phyloP scores from a whole-genome alignment of 2,888 invertebrate genomes.

The Anarsia innoxiella region DNA sequence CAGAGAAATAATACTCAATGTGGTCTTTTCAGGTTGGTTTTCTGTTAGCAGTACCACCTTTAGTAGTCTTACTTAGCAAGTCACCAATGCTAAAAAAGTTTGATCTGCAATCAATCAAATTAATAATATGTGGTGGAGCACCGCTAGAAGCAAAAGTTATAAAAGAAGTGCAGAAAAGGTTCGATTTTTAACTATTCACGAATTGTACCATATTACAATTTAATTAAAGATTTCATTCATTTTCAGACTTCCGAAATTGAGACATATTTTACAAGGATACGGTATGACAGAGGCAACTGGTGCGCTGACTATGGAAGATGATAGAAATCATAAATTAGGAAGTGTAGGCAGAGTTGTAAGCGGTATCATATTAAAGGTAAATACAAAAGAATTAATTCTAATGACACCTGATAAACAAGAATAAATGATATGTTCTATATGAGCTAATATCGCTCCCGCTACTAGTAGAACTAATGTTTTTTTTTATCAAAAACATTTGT shows the following conservation, averaged over 20 bases:
- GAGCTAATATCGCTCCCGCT: background rate
- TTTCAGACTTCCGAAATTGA: slow-evolving; percentile 38
- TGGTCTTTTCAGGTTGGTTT: slow-evolving; percentile 28
- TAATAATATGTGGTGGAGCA: slow-evolving; percentile 44
- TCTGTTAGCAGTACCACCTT: slow-evolving; percentile 38
- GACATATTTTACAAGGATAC: slow-evolving; percentile 43
- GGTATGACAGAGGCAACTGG: slow-evolving; percentile 55
- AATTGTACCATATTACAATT: too few relatives aligned
- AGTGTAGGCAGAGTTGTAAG: slow-evolving; percentile 41
- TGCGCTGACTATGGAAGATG: slow-evolving; percentile 33
- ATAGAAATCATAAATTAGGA: slow-evolving; percentile 29
- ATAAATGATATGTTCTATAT: background rate
- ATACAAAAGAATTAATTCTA: too few relatives aligned
- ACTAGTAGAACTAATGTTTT: background rate
- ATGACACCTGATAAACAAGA: background rate
- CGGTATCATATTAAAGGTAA: slow-evolving; percentile 37
- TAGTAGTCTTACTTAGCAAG: slow-evolving; percentile 40
- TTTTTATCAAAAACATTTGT: slow-evolving; percentile 17
- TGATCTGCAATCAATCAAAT: slow-evolving; percentile 41
- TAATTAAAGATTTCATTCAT: too few relatives aligned
- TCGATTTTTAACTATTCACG: too few relatives aligned
- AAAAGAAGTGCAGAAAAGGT: slow-evolving; percentile 34
- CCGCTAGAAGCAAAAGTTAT: slow-evolving; percentile 36
- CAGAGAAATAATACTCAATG: background rate
- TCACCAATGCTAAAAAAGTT: slow-evolving; percentile 36